Evolutionary conservation across 2,888 invertebrate species (phyloP).

Genomic region (Caradrina kadenii): DNA sequence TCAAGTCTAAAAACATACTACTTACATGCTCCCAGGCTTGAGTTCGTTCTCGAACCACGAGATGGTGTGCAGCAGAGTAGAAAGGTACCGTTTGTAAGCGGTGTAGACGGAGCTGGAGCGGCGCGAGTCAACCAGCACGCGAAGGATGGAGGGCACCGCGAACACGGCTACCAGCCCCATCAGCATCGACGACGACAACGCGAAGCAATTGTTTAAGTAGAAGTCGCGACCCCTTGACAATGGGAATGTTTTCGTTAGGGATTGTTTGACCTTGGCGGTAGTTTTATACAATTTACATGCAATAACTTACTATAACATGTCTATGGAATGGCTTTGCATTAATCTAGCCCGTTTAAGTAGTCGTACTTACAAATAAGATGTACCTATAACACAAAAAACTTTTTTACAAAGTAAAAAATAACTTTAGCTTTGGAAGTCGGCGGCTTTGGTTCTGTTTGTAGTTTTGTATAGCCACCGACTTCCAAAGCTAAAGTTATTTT

Average conservation of each 20-base stretch:
- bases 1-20: conserved; percentile 39
- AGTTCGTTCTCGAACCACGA: conserved; percentile 95
- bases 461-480: no score
- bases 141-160: conserved; percentile 93
- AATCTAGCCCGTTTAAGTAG: no score
- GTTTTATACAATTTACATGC: neutral
- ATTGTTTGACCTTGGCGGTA: neutral
- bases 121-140: conserved; percentile 93
- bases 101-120: conserved; percentile 93
- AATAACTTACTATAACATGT: no score
- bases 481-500: no score
- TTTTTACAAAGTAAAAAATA: no score
- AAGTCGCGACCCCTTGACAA: conserved; percentile 93
- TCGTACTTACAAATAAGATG: no score
- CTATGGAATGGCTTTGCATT: no score
- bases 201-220: conserved; percentile 93
- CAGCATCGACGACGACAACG: conserved; percentile 93
- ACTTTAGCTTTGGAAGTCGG: no score
- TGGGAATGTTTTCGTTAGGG: neutral
- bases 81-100: conserved; percentile 94
- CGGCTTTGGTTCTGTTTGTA: no score
- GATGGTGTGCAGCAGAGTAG: conserved; percentile 94
- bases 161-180: conserved; percentile 94
- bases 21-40: conserved; percentile 91
- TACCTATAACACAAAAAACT: no score